Percentiles rank a stretch among this genome's conserved stretches.
Evolutionary conservation across 92 coral and sea anemone genomes (phyloP).

Genomic region (Pocillopora meandrina): DNA sequence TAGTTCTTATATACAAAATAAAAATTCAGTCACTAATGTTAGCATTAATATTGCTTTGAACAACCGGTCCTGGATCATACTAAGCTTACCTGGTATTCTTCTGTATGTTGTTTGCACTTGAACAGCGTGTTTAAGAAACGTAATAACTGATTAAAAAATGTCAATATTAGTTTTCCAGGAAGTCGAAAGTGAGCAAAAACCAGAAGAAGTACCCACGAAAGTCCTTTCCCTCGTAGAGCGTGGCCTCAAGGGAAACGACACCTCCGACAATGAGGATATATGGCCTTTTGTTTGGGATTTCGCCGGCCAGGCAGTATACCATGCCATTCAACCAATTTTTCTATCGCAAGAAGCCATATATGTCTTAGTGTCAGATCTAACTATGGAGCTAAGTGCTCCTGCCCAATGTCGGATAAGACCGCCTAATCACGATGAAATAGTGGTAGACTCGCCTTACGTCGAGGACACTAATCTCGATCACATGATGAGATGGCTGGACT

Average conservation of each 20-base stretch:
- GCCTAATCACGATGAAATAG: not conserved
- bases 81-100: too few species aligned
- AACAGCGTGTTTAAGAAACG: too few species aligned
- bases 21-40: too few species aligned
- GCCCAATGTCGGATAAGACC: not conserved
- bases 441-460: not conserved
- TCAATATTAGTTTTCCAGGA: too few species aligned
- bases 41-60: too few species aligned
- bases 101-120: too few species aligned
- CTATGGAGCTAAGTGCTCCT: not conserved
- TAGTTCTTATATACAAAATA: too few species aligned
- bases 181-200: too few species aligned
- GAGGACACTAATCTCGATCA: constrained; percentile 19
- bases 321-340: constrained; percentile 10
- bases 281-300: constrained; percentile 8
- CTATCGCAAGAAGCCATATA: not conserved
- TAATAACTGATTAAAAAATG: too few species aligned
- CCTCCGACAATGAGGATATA: not conserved
- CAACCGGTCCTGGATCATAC: too few species aligned
- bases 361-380: constrained; percentile 1
- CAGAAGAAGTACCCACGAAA: not conserved
- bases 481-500: constrained; percentile 6
- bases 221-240: not conserved
- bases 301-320: not conserved
- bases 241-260: not conserved